Evolutionary conservation across 2,888 invertebrate genomes (phyloP), one percentile per base, ranked within the genome.

Genomic region (Leptura quadrifasciata): DNA sequence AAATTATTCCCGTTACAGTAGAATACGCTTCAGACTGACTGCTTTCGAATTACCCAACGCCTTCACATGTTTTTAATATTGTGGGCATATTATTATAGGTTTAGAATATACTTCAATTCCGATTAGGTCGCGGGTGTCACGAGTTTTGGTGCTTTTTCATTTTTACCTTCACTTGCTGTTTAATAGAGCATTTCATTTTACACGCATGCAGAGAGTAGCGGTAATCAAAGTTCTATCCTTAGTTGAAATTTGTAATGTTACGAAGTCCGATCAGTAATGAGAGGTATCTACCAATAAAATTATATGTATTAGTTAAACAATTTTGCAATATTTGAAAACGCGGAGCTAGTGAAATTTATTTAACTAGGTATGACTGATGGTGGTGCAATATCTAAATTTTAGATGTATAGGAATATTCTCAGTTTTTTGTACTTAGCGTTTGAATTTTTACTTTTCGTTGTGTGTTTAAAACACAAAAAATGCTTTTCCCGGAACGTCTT

Each of bases 1-100:
- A 76, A 75, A 72, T 55, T 17, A 75, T 72, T 74, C 76, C 58
- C 82, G 84, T 83, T 76, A 84, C 84, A 82, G 73, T 83, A 83
- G 80, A 83, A 76, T 82, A 78, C 80, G 80, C 81, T 79, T 76
- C 71, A 76, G 78, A 80, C 78, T 75, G 76, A 74, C 76, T 76
- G 74, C 79, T 81, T 81, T 80, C 81, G 60, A 81, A 79, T 79
- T 80, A 74, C 79, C 65, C 76, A 77, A 80, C 75, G 71, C 76
- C 75, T 76, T 75, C 47, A 75, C 76, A 72, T 74, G 72, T 65
- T 58, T 68, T 24, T 58, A 39, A 58, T 69, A 55, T 58, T 20
- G 21, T 9, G 31, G 21, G 58, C 58, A 58, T 69, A 47, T 58
- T 57, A 58, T 69, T 68, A 69, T 21, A 15, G 58, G 15, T 21